These are phyloP conservation scores for Perizoma flavofasciatum DNA, from an alignment of 2,888 invertebrate species.

Conservation along the genomic window DNA sequence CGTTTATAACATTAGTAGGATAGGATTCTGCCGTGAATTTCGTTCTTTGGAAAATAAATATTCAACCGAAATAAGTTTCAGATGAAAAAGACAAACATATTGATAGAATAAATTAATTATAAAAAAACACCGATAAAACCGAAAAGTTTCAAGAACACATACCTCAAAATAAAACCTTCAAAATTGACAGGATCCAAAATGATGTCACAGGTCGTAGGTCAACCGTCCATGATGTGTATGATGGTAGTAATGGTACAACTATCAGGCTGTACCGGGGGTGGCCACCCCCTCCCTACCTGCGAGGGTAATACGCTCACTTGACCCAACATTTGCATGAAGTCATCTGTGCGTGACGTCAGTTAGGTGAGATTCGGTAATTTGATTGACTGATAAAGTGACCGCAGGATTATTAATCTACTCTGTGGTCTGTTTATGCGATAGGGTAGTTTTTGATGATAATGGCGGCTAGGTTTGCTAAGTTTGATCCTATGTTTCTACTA, in stretches of 20 bases:
- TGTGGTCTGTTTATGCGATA: too few species aligned
- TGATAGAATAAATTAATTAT: too few species aligned
- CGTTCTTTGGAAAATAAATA: too few species aligned
- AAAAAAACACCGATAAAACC: too few species aligned
- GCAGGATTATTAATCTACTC: conserved; percentile 1
- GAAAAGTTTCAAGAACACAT: conserved; percentile 15
- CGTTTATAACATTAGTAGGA: too few species aligned
- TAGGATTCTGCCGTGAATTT: too few species aligned
- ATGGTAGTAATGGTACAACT: conserved; percentile 71
- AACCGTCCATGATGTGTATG: conserved; percentile 62
- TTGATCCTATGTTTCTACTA: too few species aligned
- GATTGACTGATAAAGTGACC: conserved; percentile 32
- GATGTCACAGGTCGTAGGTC: conserved; percentile 62
- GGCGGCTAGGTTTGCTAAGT: too few species aligned
- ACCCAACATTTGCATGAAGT: conserved; percentile 68
- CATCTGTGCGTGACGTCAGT: conserved; percentile 67
- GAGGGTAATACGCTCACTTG: conserved; percentile 72
- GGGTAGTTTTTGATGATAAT: too few species aligned
- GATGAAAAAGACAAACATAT: too few species aligned
- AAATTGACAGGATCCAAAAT: conserved; percentile 50
- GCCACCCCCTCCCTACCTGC: conserved; percentile 72
- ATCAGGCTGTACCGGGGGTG: conserved; percentile 48
- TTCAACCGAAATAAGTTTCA: too few species aligned
- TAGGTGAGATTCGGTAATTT: conserved; percentile 24
- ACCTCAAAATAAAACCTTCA: conserved; percentile 28